phyloP scores from a whole-genome alignment of 2,113 vertebrate genomes.

The Aldabrachelys gigantea region DNA sequence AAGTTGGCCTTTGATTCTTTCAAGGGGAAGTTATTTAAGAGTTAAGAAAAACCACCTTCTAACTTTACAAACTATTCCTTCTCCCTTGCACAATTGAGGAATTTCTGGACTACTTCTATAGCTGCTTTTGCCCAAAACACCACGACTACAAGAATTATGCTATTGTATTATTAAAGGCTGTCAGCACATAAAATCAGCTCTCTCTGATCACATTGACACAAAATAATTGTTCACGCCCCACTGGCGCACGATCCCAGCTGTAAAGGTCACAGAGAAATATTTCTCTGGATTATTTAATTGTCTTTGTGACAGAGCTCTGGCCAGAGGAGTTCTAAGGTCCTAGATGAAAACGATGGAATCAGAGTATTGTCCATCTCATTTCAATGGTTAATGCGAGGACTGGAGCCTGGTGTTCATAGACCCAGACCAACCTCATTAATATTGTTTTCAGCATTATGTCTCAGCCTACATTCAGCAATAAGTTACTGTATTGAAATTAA shows the following conservation, averaged over 20 bases:
- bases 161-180: not conserved
- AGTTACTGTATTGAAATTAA: not conserved
- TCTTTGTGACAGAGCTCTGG: not conserved
- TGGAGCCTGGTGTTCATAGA: not conserved
- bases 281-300: not conserved
- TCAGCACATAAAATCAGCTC: not conserved
- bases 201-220: not conserved
- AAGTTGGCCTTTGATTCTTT: not conserved
- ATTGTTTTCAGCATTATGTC: not conserved
- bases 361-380: not conserved
- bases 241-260: not conserved
- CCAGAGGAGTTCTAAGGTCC: not conserved
- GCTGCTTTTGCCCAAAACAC: not conserved
- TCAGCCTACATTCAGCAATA: not conserved
- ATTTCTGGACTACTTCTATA: fast-evolving
- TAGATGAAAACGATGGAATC: not conserved
- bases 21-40: not conserved
- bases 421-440: not conserved
- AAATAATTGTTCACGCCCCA: not conserved
- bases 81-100: not conserved
- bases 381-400: not conserved
- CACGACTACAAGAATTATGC: not conserved
- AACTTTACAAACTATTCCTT: fast-evolving
- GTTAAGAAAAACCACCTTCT: not conserved
- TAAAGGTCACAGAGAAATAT: not conserved